Conservation (phyloP, 2,888 invertebrate species). For the Brassicogethes aeneus region DNA sequence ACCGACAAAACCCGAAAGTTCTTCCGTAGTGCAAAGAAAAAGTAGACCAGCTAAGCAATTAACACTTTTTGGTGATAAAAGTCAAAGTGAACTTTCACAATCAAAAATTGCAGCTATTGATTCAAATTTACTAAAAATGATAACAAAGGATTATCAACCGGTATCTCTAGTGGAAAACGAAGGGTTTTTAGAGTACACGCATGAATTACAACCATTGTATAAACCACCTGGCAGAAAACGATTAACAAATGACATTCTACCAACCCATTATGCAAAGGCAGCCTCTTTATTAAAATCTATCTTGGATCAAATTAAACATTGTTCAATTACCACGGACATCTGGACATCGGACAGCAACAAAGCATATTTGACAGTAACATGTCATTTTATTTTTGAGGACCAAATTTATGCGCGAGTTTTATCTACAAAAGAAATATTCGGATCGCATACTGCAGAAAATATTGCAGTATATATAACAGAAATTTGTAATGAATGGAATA, state of each 20-base stretch:
- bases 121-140: background rate
- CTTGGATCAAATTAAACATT: slow-evolving; percentile 12
- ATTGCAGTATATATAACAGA: slow-evolving; percentile 12
- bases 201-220: background rate
- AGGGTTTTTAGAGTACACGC: too few species aligned
- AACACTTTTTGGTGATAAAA: background rate
- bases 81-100: background rate
- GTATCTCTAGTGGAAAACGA: background rate
- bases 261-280: slow-evolving; percentile 11
- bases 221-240: slow-evolving; percentile 8
- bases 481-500: slow-evolving; percentile 21
- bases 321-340: slow-evolving; percentile 24
- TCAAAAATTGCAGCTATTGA: background rate
- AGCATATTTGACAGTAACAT: slow-evolving; percentile 21
- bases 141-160: background rate
- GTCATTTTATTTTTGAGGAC: slow-evolving; percentile 21
- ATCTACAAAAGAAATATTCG: slow-evolving; percentile 18
- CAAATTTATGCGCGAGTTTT: slow-evolving; percentile 12
- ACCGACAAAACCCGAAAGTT: too few species aligned
- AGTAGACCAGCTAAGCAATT: background rate
- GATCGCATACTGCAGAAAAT: slow-evolving; percentile 14
- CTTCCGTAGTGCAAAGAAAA: too few species aligned
- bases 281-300: slow-evolving; percentile 13
- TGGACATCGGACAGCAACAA: slow-evolving; percentile 23
- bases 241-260: slow-evolving; percentile 15